These are phyloP conservation scores for Acanthornis magna DNA, from an alignment of 2,797 vertebrate species.

Conservation along the genomic window DNA sequence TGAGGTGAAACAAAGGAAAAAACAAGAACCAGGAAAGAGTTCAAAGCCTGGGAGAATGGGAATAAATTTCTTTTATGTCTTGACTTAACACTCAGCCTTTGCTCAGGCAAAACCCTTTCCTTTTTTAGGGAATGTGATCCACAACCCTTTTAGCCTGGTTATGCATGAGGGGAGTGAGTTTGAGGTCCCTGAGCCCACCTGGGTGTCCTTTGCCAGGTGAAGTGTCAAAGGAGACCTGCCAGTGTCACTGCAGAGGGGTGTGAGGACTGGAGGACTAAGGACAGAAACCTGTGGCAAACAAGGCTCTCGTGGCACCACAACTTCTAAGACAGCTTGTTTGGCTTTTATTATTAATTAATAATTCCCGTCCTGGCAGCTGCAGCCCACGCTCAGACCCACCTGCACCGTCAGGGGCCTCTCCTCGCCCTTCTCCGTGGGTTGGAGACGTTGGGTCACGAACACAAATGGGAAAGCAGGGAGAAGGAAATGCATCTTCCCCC, in stretches of 20 bases:
- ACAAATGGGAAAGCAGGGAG: neutral
- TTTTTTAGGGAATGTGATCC: neutral
- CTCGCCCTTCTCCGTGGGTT: neutral
- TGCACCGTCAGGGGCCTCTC: neutral
- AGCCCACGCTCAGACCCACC: neutral
- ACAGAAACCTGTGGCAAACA: neutral
- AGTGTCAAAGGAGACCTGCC: neutral
- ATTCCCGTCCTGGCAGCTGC: neutral
- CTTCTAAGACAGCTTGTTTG: neutral
- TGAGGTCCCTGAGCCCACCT: neutral
- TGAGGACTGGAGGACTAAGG: neutral
- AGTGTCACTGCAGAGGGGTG: fast-evolving
- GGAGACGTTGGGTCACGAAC: neutral
- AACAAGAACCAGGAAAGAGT: neutral
- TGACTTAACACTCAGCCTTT: neutral
- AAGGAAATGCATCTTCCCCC: slow-evolving; percentile 3
- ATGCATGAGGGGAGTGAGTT: neutral
- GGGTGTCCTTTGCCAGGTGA: neutral
- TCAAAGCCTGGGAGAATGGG: neutral
- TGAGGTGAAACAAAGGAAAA: neutral
- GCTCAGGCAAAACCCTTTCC: neutral
- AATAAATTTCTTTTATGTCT: neutral
- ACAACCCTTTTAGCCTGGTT: neutral
- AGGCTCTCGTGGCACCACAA: neutral
- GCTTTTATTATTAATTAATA: neutral